These are phyloP conservation scores for Galagoides demidoff DNA, from an alignment of 2,797 vertebrate species.

Conservation along the genomic window DNA sequence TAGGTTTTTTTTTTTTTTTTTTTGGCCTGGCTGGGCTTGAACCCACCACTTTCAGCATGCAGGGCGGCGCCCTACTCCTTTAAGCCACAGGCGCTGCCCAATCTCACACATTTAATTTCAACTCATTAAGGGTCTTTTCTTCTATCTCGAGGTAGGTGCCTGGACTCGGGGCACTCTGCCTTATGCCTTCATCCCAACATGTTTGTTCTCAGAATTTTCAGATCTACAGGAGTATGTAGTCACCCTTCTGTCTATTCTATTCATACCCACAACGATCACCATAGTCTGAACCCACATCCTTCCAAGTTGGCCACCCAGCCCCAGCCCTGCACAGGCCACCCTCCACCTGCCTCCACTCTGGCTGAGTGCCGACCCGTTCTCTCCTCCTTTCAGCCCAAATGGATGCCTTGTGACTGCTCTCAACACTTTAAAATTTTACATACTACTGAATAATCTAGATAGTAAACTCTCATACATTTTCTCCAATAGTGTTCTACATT, in stretches of 20 bases:
- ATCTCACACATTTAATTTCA: neutral
- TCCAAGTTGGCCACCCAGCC: fast-evolving
- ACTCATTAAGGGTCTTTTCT: neutral
- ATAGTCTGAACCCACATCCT: neutral
- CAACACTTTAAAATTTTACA: neutral
- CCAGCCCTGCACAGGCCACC: too few species aligned
- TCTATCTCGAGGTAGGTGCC: neutral
- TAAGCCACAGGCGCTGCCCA: too few species aligned
- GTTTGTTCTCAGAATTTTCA: neutral
- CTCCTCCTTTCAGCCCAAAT: neutral
- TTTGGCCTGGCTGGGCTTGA: too few species aligned
- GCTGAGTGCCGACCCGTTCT: neutral
- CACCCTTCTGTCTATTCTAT: neutral
- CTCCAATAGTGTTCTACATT: neutral
- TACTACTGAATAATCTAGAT: neutral
- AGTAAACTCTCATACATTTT: neutral
- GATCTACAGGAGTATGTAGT: neutral
- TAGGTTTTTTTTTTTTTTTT: too few species aligned
- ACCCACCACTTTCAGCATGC: too few species aligned
- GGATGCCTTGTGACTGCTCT: neutral
- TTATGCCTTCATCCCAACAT: neutral
- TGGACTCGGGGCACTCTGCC: neutral
- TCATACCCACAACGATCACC: neutral
- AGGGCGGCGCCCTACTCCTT: too few species aligned
- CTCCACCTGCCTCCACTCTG: neutral